Percentiles rank a stretch among this genome's conserved stretches.
Conservation (phyloP, 30 jellyfish, hydroid and myxozoan genomes). For the Pseudorhiza aurosa region DNA sequence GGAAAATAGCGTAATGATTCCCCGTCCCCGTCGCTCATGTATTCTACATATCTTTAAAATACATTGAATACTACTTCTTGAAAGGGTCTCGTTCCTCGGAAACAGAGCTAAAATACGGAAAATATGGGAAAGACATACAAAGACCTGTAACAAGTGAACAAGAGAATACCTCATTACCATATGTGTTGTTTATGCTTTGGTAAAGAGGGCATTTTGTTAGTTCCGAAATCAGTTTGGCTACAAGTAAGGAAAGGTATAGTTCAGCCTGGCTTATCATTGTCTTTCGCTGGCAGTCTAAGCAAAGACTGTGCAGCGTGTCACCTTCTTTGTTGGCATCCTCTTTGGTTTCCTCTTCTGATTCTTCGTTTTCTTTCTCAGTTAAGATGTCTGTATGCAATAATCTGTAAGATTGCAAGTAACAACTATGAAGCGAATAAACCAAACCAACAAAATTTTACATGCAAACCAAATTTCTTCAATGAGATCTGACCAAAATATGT, state of each 20-base stretch:
- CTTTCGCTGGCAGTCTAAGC: constrained; percentile 49
- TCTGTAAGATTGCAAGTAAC: constrained; percentile 2
- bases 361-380: neutral
- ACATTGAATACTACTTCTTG: too few relatives aligned
- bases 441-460: too few relatives aligned
- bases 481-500: too few relatives aligned
- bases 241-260: constrained; percentile 31
- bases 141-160: too few relatives aligned
- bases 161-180: constrained; percentile 26
- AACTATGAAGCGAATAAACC: too few relatives aligned
- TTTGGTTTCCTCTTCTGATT: constrained; percentile 2
- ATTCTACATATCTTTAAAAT: too few relatives aligned
- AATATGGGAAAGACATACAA: too few relatives aligned
- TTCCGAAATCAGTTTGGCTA: constrained; percentile 48
- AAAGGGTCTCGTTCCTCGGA: too few relatives aligned
- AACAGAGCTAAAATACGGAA: too few relatives aligned
- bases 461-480: too few relatives aligned
- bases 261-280: constrained; percentile 38
- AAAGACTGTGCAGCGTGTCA: neutral
- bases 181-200: neutral
- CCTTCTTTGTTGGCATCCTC: constrained; percentile 2
- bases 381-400: neutral
- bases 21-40: too few relatives aligned
- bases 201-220: constrained; percentile 13
- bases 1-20: too few relatives aligned